Evolutionary conservation across 2,113 vertebrate species (phyloP).

Genomic region (Acrocephalus kingi): DNA sequence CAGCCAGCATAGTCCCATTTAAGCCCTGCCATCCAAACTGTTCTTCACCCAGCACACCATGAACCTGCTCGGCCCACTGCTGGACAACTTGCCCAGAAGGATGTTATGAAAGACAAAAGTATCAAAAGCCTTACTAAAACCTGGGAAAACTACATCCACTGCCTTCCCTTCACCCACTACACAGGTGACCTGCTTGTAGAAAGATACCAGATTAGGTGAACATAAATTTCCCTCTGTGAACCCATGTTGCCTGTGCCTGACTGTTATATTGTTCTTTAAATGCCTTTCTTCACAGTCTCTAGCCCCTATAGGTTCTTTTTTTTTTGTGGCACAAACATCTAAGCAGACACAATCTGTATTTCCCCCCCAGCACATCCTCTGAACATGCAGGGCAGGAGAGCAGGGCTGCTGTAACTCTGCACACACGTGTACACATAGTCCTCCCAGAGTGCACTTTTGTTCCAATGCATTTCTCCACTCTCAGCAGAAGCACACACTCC

Average conservation of each 20-base stretch:
- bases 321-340: background rate
- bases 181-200: background rate
- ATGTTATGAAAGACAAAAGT: background rate
- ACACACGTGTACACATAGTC: no score
- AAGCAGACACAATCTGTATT: background rate
- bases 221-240: background rate
- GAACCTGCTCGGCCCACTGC: background rate
- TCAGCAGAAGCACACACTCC: background rate
- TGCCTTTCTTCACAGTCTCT: background rate
- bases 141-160: background rate
- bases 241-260: background rate
- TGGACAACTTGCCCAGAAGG: background rate
- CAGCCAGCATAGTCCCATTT: background rate
- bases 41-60: fast-evolving
- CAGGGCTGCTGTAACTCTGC: background rate
- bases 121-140: background rate
- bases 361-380: background rate
- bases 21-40: background rate
- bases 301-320: background rate
- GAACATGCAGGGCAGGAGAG: background rate
- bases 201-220: background rate
- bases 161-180: background rate
- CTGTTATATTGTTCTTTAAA: background rate
- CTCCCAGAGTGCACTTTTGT: background rate
- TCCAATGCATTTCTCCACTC: background rate